Base-by-base conservation (phyloP, 2,888 invertebrate genomes). In the Zele albiditarsus region DNA sequence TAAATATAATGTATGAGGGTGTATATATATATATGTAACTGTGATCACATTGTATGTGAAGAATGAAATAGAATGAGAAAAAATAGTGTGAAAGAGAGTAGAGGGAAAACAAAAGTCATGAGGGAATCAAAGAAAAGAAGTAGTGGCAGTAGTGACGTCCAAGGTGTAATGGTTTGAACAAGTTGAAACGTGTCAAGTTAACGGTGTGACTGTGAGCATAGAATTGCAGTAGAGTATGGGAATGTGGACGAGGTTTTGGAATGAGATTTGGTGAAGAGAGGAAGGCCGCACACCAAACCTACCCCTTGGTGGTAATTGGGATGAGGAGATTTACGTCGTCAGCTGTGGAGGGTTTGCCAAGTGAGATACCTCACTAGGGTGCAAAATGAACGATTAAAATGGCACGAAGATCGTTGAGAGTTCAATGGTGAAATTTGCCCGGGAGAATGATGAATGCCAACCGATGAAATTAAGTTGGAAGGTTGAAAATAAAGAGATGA, bases 261-360 rank as follows among this genome's bases (percentile, higher is more conserved):
- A 74, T 67, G 53, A 77, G 79, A 73, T 73, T 57, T 38, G 38
- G 38, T 38, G 38, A 38, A 76, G 75, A 75, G 74, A 69, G 77
- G 79, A n/a, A n/a, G n/a, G n/a, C n/a, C n/a, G 76, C 75, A 75
- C 72, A 77, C 73, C 75, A 77, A 38, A 76, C 71, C 75, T 77
- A 73, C 77, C 72, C n/a, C n/a, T n/a, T n/a, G n/a, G n/a, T 74
- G 88, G 88, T 88, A 89, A 89, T 89, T 88, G 88, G 88, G 88
- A 88, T 88, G 86, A 86, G 87, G 85, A 88, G 88, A 89, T 88
- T 89, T 88, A 88, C 88, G 87, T 83, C 76, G 73, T 73, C 71
- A 62, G 79, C 71, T 75, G 68, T 72, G 63, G 72, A 63, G 72
- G 60, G 66, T 60, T 67, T 74, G 74, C 68, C 72, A 70, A 68